Evolutionary conservation across 2,888 invertebrate genomes (phyloP).

Genomic region (Drosophila mayaguana): DNA sequence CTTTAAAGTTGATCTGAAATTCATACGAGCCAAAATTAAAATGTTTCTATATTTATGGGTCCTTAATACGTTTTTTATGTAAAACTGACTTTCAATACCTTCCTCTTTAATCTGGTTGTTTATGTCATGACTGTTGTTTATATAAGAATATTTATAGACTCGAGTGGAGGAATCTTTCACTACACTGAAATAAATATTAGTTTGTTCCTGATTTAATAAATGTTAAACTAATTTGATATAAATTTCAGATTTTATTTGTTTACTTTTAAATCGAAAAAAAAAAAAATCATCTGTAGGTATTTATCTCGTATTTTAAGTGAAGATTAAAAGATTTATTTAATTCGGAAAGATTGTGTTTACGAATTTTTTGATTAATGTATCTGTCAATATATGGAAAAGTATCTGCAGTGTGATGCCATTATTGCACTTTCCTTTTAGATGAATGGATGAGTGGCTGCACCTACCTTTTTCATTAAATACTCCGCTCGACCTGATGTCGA

Average conservation of each 20-base stretch:
- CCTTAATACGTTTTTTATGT: no score
- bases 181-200: no score
- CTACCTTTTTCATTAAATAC: constrained; percentile 83
- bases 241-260: no score
- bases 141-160: background rate
- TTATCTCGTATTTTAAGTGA: no score
- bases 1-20: no score
- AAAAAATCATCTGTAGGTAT: no score
- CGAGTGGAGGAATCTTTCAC: background rate
- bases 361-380: no score
- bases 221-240: background rate
- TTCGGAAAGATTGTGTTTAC: no score
- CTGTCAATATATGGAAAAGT: background rate
- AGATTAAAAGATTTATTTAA: no score
- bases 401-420: background rate
- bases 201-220: background rate
- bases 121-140: background rate
- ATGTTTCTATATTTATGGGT: no score
- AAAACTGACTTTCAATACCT: no score
- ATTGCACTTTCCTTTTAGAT: background rate
- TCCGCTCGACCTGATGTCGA: constrained; percentile 82
- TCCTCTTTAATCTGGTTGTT: background rate
- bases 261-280: no score
- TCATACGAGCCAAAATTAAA: background rate
- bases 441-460: constrained; percentile 7